Base-by-base conservation (phyloP, 2,888 invertebrate genomes). In the Fissipunctia ypsillon region DNA sequence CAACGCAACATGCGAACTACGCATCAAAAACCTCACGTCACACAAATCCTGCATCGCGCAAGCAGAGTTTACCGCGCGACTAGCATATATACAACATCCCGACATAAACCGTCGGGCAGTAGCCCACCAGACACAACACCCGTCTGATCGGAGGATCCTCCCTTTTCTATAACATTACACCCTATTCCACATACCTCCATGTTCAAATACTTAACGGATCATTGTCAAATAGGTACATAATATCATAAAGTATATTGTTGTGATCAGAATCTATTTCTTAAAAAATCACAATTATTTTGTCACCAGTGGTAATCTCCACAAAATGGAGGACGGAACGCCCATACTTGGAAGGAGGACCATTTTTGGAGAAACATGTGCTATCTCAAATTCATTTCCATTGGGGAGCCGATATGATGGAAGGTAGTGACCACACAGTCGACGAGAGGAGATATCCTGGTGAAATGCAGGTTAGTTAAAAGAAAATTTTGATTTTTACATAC, bases 301-400 rank as follows among this genome's bases (percentile, higher is more conserved):
- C 88, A 85, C 7, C 87, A 97, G 97, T 97, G 52, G 90, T 97
- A 66, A 79, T 97, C 19, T 97, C 97, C 66, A 97, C 96, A 2
- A 97, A 97, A 92, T 98, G 97, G 97, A 94, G 91, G 57, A 92
- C 96, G 9, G 97, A 97, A 78, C 90, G 97, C 3, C 97, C 97
- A 0, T 97, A 96, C 86, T 83, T 97, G 57, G 93, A 94, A 69
- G 97, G 96, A 0, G 97, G 97, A 0, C 97, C 97, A 0, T 94
- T 98, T 59, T 73, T 92, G 7, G 96, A 96, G 14, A 97, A 97
- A 76, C 97, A 97, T 83, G 93, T 97, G 0, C 95, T 97, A 67
- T 97, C 97, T 0, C 97, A 97, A 90, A 92, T 97, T 52, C 97
- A 98, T 90, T 97, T 98, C 87, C 97, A 98, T 88, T 98, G 97